Conservation (phyloP, 1,140 invertebrate species). For the Goniozus legneri region DNA sequence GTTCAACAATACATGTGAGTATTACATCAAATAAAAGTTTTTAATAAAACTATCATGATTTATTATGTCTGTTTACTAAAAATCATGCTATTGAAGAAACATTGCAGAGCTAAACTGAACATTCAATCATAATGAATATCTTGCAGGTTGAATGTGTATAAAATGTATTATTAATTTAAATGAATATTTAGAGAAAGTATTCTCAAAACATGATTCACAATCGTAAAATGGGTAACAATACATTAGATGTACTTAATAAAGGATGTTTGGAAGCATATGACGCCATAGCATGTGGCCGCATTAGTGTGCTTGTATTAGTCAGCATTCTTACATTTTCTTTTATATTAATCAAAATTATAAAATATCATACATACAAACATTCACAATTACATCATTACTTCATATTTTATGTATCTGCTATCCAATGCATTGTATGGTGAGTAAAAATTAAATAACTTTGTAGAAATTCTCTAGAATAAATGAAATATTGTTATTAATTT, state of each 20-base stretch:
- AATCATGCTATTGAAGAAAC: no score
- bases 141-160: not conserved
- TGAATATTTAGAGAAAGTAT: not conserved
- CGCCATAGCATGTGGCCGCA: slow-evolving; percentile 53
- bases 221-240: slow-evolving; percentile 42
- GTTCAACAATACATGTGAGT: no score
- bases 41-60: no score
- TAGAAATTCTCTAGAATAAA: not conserved
- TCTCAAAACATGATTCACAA: slow-evolving; percentile 24
- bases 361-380: slow-evolving; percentile 52
- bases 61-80: no score
- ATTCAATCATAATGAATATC: no score
- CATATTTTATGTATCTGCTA: slow-evolving; percentile 54
- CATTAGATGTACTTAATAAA: slow-evolving; percentile 50
- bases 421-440: slow-evolving; percentile 55
- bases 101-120: no score
- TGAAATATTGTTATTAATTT: not conserved
- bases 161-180: not conserved
- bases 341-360: slow-evolving; percentile 50
- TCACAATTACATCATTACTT: slow-evolving; percentile 56
- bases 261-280: slow-evolving; percentile 53
- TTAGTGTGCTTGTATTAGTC: slow-evolving; percentile 48
- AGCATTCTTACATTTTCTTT: slow-evolving; percentile 50
- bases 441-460: slow-evolving; percentile 14
- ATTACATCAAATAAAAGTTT: no score